Conservation (phyloP, 2,888 invertebrate species). For the Drosophila testacea region DNA sequence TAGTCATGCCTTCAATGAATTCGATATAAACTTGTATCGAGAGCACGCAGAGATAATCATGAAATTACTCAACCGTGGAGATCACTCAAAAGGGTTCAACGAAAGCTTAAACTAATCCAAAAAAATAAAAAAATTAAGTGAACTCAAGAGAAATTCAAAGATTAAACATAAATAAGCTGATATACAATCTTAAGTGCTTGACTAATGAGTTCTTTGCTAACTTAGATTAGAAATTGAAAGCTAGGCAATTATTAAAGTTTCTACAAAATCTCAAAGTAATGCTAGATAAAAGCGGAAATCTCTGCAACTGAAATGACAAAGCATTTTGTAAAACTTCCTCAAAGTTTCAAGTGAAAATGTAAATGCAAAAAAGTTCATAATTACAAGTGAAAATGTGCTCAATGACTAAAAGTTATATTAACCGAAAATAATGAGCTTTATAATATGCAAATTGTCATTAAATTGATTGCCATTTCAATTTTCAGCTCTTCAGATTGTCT, state of each 20-base stretch:
- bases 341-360: constrained; percentile 8
- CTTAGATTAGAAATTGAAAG: constrained; percentile 18
- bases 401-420: constrained; percentile 13
- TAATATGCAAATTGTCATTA: constrained; percentile 4
- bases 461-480: constrained; percentile 4
- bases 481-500: neutral
- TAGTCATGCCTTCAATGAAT: constrained; percentile 44
- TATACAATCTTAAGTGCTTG: constrained; percentile 10
- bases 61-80: constrained; percentile 25
- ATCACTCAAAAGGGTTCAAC: constrained; percentile 29
- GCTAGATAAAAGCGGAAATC: constrained; percentile 14
- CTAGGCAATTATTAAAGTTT: constrained; percentile 14
- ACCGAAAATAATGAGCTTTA: constrained; percentile 7
- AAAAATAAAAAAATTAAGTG: neutral
- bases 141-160: constrained; percentile 16
- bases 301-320: constrained; percentile 8
- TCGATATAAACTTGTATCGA: constrained; percentile 19
- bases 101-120: constrained; percentile 9
- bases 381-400: constrained; percentile 20
- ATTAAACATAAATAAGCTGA: constrained; percentile 19
- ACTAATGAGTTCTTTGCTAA: constrained; percentile 7
- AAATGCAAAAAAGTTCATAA: neutral
- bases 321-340: constrained; percentile 11
- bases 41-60: constrained; percentile 32
- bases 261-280: constrained; percentile 2